A percentile compares a stretch with the other conserved stretches of the same genome.
Conservation (phyloP, 2,888 invertebrate species). For the Oscheius sp. region DNA sequence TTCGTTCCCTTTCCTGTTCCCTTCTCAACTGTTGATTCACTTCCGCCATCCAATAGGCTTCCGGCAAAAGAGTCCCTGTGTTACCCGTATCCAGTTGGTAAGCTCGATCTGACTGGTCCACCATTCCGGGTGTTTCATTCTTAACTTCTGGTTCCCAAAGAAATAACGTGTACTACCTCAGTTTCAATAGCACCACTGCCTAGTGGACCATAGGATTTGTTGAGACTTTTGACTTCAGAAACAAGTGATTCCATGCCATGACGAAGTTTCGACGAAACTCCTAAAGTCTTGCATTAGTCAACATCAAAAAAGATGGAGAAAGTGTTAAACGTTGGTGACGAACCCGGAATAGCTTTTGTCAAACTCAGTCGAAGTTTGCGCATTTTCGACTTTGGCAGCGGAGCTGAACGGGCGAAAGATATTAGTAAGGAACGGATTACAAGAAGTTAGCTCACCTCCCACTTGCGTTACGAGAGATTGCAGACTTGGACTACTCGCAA, state of each 20-base stretch:
- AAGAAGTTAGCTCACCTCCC: constrained; percentile 1
- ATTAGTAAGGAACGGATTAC: neutral
- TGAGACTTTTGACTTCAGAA: constrained; percentile 49
- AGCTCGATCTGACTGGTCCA: constrained; percentile 52
- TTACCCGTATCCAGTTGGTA: constrained; percentile 66
- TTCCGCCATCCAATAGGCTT: constrained; percentile 64
- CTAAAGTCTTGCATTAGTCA: constrained; percentile 20
- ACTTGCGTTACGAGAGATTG: constrained; percentile 64
- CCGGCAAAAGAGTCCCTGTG: constrained; percentile 54
- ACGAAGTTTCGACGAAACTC: constrained; percentile 47
- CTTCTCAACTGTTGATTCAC: constrained; percentile 37
- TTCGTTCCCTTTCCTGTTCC: constrained; percentile 39
- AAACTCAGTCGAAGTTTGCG: constrained; percentile 53
- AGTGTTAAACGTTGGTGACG: neutral
- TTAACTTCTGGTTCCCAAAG: neutral
- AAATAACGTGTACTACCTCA: constrained; percentile 36
- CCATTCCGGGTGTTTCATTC: neutral
- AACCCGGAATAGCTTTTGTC: constrained; percentile 8
- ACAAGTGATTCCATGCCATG: constrained; percentile 47
- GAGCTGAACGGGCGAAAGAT: neutral
- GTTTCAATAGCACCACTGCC: constrained; percentile 50
- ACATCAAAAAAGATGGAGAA: constrained; percentile 12
- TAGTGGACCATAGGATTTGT: constrained; percentile 57
- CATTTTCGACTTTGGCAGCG: constrained; percentile 55
- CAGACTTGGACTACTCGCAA: constrained; percentile 56